A percentile compares a stretch with the other conserved stretches of the same genome.
These are phyloP conservation scores for Drosophila peninsularis DNA, from an alignment of 2,888 invertebrate genomes.

Conservation along the genomic window DNA sequence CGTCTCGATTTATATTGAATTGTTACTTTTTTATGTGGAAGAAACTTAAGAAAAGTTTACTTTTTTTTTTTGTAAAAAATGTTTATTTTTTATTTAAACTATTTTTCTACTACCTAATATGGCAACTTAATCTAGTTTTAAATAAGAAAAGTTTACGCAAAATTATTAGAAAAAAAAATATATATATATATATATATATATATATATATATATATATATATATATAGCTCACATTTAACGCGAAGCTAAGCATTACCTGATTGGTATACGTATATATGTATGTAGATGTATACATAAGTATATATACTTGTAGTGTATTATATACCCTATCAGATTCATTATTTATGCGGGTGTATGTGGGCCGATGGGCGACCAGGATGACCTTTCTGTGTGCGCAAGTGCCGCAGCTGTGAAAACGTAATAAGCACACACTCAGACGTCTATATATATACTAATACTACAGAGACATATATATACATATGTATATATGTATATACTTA, in stretches of 20 bases:
- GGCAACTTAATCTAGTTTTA: too few species aligned
- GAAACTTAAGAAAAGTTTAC: background rate
- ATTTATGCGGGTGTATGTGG: conserved; percentile 2
- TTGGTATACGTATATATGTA: background rate
- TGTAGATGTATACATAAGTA: background rate
- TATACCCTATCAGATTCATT: background rate
- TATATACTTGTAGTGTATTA: background rate
- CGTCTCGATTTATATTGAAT: too few species aligned
- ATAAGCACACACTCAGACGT: conserved; percentile 3
- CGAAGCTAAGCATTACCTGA: background rate
- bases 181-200: too few species aligned
- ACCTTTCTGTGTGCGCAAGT: conserved; percentile 27
- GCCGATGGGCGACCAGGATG: conserved; percentile 11
- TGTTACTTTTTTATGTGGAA: background rate
- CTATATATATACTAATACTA: background rate
- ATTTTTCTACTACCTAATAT: too few species aligned
- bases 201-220: too few species aligned
- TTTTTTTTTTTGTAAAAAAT: background rate
- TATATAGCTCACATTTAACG: background rate
- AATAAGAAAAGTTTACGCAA: too few species aligned
- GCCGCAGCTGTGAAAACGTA: conserved; percentile 8
- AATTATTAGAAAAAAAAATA: too few species aligned
- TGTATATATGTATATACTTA: background rate
- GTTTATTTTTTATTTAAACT: too few species aligned
- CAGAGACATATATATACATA: background rate